Percentiles rank a stretch among this genome's conserved stretches.
Evolutionary conservation across 2,113 vertebrate species (phyloP).

Genomic region (Cyphomyrus plagiostoma): DNA sequence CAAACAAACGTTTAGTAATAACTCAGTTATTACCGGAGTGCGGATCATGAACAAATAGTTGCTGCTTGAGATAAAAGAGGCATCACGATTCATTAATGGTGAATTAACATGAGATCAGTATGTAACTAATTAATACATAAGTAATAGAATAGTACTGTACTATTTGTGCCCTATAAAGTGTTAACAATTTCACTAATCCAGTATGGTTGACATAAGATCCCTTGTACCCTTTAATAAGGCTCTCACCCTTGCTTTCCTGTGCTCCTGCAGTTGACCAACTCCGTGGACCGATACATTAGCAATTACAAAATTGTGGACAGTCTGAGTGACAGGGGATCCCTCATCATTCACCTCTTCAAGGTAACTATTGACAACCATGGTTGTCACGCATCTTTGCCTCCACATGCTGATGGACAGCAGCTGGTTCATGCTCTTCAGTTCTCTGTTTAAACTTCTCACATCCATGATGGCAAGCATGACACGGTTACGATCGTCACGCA

Average conservation of each 20-base stretch:
- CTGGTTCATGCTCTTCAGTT: not conserved
- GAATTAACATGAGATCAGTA: not conserved
- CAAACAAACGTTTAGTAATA: not conserved
- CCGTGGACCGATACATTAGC: slow-evolving; percentile 64
- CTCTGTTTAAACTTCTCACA: not conserved
- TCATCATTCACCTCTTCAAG: slow-evolving; percentile 71
- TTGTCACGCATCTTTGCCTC: not conserved
- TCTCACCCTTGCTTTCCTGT: not conserved
- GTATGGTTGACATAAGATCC: not conserved
- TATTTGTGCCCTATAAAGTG: not conserved
- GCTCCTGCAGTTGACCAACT: slow-evolving; percentile 54
- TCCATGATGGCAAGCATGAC: not conserved
- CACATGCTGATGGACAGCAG: not conserved
- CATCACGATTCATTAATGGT: not conserved
- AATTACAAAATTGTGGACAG: slow-evolving; percentile 62
- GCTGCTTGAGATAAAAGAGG: not conserved
- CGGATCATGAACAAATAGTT: not conserved
- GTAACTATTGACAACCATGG: slow-evolving; percentile 38
- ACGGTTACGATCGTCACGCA: not conserved
- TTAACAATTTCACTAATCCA: not conserved
- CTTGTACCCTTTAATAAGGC: not conserved
- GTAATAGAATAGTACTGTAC: not conserved
- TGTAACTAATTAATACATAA: not conserved
- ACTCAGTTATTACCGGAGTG: not conserved
- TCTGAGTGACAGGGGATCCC: slow-evolving; percentile 60